Base-by-base conservation (phyloP, 2,888 invertebrate species). In the Acanthosoma haemorrhoidale region DNA sequence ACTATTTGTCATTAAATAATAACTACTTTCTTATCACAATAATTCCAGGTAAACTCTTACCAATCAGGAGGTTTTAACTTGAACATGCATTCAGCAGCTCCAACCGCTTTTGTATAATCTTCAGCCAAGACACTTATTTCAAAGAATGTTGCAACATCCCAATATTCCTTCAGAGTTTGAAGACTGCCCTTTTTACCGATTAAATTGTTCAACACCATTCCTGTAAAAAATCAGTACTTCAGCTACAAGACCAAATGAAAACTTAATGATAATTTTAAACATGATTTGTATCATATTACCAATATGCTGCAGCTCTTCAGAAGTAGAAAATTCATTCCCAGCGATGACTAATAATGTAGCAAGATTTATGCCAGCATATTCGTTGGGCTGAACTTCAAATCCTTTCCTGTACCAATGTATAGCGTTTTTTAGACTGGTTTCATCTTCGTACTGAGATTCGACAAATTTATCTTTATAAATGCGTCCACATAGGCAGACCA, bases 81-180 rank as follows among this genome's bases (percentile, higher is more conserved):
- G 77, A 93, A 94, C 94, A 94, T 94, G 78, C 91, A 92, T 79
- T 93, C 92, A 0, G 98, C 96, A 13, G 98, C 98, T 82, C 96
- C 95, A 76, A 95, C 91, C 0, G 98, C 97, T 81, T 98, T 98
- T 13, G 89, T 86, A 79, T 96, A 98, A 80, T 99, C 96, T 80
- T 97, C 95, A 2, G 96, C 96, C 32, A 99, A 83, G 0, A 99
- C 97, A 59, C 96, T 96, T 75, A 98, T 97, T 82, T 97, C 97
- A 80, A 98, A 97, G 84, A 95, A 99, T 1, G 95, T 97, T 0
- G 97, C 97, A 13, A 99, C 97, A 80, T 97, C 97, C 99, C 99
- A 99, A 79, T 99, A 99, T 79, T 99, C 97, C 76, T 90, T 91
- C 18, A 99, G 83, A 0, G 94, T 93, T 0, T 90, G 88, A 31